These are phyloP conservation scores for Ichneumoninae sp. DNA, from an alignment of 2,888 invertebrate genomes.

Conservation along the genomic window DNA sequence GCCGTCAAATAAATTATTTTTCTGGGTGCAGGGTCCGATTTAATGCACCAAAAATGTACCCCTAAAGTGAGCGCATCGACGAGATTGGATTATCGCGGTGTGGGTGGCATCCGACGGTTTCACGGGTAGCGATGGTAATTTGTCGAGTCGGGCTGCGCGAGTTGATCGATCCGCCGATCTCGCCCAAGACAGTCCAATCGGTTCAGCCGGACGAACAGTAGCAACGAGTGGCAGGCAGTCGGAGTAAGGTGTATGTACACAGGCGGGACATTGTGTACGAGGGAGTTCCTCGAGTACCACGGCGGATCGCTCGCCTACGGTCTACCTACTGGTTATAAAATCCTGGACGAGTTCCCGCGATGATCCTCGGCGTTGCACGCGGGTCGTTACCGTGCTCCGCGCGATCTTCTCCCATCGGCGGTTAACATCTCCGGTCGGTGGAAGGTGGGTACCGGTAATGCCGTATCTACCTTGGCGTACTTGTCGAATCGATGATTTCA, in stretches of 20 bases:
- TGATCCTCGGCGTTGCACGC: slow-evolving; percentile 54
- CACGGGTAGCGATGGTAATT: slow-evolving; percentile 65
- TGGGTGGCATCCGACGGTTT: slow-evolving; percentile 55
- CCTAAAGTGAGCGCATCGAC: neutral
- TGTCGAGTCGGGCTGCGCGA: slow-evolving; percentile 64
- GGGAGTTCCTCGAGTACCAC: slow-evolving; percentile 37
- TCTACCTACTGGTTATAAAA: slow-evolving; percentile 65
- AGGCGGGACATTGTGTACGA: slow-evolving; percentile 45
- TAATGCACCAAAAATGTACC: neutral
- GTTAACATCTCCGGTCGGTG: slow-evolving; percentile 47
- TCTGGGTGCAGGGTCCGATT: too few species aligned
- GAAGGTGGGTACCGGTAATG: slow-evolving; percentile 8
- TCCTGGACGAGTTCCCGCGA: slow-evolving; percentile 65
- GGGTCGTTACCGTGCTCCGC: slow-evolving; percentile 26
- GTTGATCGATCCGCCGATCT: slow-evolving; percentile 68
- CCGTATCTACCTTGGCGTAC: slow-evolving; percentile 25
- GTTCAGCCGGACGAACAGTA: slow-evolving; percentile 63
- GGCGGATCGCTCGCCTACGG: slow-evolving; percentile 46
- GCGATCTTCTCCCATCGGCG: slow-evolving; percentile 51
- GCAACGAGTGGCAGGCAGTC: slow-evolving; percentile 41
- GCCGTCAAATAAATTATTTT: too few species aligned
- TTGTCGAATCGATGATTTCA: slow-evolving; percentile 62
- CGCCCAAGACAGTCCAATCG: slow-evolving; percentile 63
- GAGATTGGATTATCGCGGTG: neutral
- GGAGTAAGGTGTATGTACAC: neutral